phyloP scores from a whole-genome alignment of 2,113 vertebrate species.

The Rhynchomys soricoides region DNA sequence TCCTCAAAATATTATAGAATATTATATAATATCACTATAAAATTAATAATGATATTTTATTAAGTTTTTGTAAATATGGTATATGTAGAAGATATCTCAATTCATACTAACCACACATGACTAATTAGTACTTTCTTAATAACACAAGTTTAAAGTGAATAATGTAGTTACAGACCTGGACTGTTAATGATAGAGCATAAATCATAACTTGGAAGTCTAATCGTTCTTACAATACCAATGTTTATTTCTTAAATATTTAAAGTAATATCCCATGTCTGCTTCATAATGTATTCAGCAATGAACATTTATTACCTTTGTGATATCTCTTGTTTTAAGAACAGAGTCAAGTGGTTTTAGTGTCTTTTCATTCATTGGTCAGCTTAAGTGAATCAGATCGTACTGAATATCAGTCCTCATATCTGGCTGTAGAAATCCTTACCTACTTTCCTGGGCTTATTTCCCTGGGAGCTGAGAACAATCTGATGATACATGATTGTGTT shows the following conservation, averaged over 20 bases:
- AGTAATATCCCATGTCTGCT: background rate
- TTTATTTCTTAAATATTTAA: slow-evolving; percentile 44
- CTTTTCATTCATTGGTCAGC: background rate
- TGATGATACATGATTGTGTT: background rate
- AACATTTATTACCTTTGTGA: slow-evolving; percentile 7
- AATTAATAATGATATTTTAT: slow-evolving; percentile 24
- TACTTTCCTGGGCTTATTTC: background rate
- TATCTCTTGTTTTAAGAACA: slow-evolving; percentile 4
- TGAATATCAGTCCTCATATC: background rate
- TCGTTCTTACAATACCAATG: slow-evolving; percentile 12
- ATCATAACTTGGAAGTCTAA: slow-evolving; percentile 17
- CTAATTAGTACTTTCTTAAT: background rate
- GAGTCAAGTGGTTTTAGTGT: background rate
- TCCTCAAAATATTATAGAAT: slow-evolving; percentile 1
- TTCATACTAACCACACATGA: slow-evolving; percentile 9
- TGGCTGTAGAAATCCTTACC: slow-evolving; percentile 14
- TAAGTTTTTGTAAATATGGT: slow-evolving; percentile 31
- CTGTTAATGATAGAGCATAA: background rate
- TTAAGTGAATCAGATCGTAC: slow-evolving; percentile 34
- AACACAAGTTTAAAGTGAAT: background rate
- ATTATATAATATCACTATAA: slow-evolving; percentile 11
- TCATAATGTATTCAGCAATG: slow-evolving; percentile 15
- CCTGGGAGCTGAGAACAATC: background rate
- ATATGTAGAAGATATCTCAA: background rate
- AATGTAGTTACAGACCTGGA: background rate